These are phyloP conservation scores for Lemur catta DNA, from an alignment of 2,797 vertebrate species.

Conservation along the genomic window DNA sequence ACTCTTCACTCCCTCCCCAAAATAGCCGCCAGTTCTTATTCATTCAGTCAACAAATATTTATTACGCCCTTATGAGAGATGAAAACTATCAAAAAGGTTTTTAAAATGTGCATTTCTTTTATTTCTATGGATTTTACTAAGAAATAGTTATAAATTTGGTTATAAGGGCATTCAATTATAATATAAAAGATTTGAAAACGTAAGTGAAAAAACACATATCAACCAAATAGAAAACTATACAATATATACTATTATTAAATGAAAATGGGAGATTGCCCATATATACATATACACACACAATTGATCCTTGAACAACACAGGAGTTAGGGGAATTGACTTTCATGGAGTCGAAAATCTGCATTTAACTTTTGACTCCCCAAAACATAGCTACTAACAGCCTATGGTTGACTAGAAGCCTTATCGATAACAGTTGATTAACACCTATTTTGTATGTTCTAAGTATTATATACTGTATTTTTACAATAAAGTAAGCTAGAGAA, in stretches of 20 bases:
- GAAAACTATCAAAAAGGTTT: neutral
- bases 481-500: neutral
- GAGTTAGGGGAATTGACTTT: neutral
- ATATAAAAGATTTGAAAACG: neutral
- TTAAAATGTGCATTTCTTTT: slow-evolving; percentile 19
- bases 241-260: neutral
- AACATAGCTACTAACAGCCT: neutral
- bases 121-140: neutral
- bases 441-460: neutral
- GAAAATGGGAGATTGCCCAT: neutral
- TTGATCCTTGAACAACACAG: neutral
- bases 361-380: neutral
- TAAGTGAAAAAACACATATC: neutral
- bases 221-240: neutral
- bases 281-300: too few species aligned
- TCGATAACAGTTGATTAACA: neutral
- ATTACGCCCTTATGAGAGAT: neutral
- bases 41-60: neutral
- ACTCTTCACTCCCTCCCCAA: neutral
- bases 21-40: neutral
- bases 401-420: neutral
- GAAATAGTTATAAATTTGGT: neutral
- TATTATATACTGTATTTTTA: neutral
- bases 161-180: neutral
- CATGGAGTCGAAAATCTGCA: neutral